phyloP scores from a whole-genome alignment of 2,797 vertebrate genomes.

The Morus bassanus region DNA sequence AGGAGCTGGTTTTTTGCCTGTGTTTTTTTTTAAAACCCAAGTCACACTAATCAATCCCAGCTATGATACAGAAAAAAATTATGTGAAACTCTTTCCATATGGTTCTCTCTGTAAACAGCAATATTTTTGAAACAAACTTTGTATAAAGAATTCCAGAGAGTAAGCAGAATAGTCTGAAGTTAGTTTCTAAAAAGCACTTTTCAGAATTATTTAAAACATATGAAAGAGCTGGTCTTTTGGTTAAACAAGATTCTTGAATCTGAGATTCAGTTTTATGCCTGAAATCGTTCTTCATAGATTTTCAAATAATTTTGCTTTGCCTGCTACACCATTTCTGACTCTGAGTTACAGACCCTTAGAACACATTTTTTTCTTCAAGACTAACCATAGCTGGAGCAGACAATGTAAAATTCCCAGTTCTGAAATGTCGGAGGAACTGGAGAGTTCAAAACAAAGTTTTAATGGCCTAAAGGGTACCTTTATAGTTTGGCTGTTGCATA shows the following conservation, averaged over 20 bases:
- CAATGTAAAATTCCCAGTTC: neutral
- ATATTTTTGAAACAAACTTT: slow-evolving; percentile 33
- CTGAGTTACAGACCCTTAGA: neutral
- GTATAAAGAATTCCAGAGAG: slow-evolving; percentile 7
- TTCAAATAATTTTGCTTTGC: neutral
- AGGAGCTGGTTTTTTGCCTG: neutral
- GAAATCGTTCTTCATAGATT: neutral
- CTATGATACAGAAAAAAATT: neutral
- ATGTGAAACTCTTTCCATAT: slow-evolving; percentile 33
- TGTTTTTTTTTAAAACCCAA: neutral
- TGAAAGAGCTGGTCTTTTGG: neutral
- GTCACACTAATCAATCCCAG: slow-evolving; percentile 15
- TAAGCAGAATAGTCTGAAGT: slow-evolving; percentile 4
- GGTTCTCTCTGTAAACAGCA: slow-evolving; percentile 6
- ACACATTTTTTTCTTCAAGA: neutral
- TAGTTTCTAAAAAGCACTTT: neutral
- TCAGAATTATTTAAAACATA: slow-evolving; percentile 46
- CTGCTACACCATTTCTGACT: neutral
- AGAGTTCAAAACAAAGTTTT: neutral
- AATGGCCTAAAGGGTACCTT: neutral
- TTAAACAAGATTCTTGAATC: slow-evolving; percentile 8
- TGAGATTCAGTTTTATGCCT: slow-evolving; percentile 14
- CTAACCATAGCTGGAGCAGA: neutral
- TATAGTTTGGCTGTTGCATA: neutral
- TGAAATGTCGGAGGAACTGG: neutral